These are phyloP conservation scores for Callionymus lyra DNA, from an alignment of 2,113 vertebrate species.

Conservation along the genomic window DNA sequence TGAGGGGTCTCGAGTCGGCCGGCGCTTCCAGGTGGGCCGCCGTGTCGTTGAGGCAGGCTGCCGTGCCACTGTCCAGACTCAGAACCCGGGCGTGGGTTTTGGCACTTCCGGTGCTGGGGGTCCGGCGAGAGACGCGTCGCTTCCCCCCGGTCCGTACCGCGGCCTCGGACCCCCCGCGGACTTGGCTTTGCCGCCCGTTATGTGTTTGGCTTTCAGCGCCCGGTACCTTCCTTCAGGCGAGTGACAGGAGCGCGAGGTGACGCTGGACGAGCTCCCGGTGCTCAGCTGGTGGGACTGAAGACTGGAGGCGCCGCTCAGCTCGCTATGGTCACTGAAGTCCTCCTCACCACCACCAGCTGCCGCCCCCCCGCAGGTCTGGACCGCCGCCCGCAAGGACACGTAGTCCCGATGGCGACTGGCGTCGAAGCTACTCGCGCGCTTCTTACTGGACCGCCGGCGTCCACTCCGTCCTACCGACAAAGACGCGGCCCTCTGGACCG, in stretches of 20 bases:
- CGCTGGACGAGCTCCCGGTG: conserved; percentile 91
- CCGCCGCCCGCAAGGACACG: conserved; percentile 73
- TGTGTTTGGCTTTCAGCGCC: conserved; percentile 77
- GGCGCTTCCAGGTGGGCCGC: conserved; percentile 79
- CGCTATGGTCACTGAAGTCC: conserved; percentile 94
- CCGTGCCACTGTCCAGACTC: conserved; percentile 92
- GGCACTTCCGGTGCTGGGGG: conserved; percentile 79
- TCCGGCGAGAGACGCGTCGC: conserved; percentile 72
- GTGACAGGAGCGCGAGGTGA: conserved; percentile 84
- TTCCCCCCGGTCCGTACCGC: conserved; percentile 61
- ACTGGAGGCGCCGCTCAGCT: conserved; percentile 89
- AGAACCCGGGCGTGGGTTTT: conserved; percentile 88
- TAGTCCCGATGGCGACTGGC: conserved; percentile 90
- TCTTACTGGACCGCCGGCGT: conserved; percentile 82
- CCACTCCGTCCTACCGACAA: conserved; percentile 49
- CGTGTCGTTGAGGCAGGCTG: conserved; percentile 89
- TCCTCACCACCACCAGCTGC: conserved; percentile 77
- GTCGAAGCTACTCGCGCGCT: conserved; percentile 95
- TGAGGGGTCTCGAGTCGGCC: conserved; percentile 79
- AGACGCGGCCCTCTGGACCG: conserved; percentile 72
- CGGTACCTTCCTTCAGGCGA: conserved; percentile 80
- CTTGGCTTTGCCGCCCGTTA: conserved; percentile 27
- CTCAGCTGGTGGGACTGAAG: conserved; percentile 87
- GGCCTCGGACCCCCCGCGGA: conserved; percentile 56
- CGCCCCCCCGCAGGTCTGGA: conserved; percentile 83